A percentile compares a stretch with the other conserved stretches of the same genome.
Conservation (phyloP, 2,888 invertebrate genomes). For the Troglohyphantes excavatus region DNA sequence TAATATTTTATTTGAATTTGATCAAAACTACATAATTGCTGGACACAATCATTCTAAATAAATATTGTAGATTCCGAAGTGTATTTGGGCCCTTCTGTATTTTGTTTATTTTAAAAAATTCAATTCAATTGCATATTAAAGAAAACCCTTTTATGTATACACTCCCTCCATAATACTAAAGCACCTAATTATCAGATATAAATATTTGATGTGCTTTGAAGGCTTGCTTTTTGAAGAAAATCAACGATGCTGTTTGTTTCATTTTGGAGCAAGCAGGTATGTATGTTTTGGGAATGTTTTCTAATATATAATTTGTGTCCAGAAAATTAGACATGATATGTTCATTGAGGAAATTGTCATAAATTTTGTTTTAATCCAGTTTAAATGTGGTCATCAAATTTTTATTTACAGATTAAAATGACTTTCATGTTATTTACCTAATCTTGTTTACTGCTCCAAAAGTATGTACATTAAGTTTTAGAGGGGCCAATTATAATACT, state of each 20-base stretch:
- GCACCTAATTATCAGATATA: constrained; percentile 28
- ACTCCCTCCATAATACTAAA: background rate
- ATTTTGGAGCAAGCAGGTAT: constrained; percentile 35
- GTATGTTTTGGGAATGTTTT: constrained; percentile 29
- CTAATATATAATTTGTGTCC: constrained; percentile 5
- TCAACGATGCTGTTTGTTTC: constrained; percentile 20
- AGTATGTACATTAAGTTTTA: too few relatives aligned
- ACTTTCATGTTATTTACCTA: too few relatives aligned
- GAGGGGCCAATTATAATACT: too few relatives aligned
- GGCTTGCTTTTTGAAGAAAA: constrained; percentile 31
- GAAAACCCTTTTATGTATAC: background rate
- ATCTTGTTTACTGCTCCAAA: too few relatives aligned
- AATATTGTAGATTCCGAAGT: background rate
- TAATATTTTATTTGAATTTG: background rate
- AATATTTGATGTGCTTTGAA: constrained; percentile 36
- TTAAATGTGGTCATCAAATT: too few relatives aligned
- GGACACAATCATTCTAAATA: background rate
- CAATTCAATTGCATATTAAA: constrained; percentile 6
- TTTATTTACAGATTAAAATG: too few relatives aligned
- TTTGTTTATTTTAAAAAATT: background rate
- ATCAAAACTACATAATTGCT: background rate
- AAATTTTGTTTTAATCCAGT: too few relatives aligned
- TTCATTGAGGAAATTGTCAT: too few relatives aligned
- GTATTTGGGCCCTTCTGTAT: background rate
- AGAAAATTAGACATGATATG: too few relatives aligned